phyloP scores from a whole-genome alignment of 2,888 invertebrate genomes.

The Idaea aversata region DNA sequence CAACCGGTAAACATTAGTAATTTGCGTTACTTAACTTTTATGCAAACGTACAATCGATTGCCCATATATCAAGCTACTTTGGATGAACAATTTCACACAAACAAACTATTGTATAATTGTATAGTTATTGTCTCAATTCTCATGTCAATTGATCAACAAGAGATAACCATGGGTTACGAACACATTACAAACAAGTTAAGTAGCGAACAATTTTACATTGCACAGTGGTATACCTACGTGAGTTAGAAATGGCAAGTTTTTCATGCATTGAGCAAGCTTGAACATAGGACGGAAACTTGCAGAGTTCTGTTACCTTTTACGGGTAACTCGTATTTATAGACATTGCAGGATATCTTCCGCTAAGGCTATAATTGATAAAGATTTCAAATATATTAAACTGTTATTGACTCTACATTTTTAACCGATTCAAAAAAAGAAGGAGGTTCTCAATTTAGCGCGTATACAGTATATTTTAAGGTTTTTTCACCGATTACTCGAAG shows the following conservation, averaged over 20 bases:
- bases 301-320: slow-evolving; percentile 54
- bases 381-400: too few relatives aligned
- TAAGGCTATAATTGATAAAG: too few relatives aligned
- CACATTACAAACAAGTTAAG: slow-evolving; percentile 9
- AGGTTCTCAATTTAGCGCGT: too few relatives aligned
- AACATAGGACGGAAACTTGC: slow-evolving; percentile 40
- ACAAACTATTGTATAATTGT: slow-evolving; percentile 14
- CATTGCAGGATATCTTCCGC: slow-evolving; percentile 13
- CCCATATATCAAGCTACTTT: slow-evolving; percentile 19
- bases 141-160: slow-evolving; percentile 25
- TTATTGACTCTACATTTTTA: too few relatives aligned
- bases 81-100: slow-evolving; percentile 24
- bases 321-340: slow-evolving; percentile 29
- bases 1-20: slow-evolving; percentile 4
- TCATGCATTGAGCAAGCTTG: slow-evolving; percentile 48
- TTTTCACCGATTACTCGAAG: neutral
- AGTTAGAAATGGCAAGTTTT: slow-evolving; percentile 54
- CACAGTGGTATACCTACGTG: slow-evolving; percentile 34
- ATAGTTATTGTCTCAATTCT: slow-evolving; percentile 24
- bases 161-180: slow-evolving; percentile 24
- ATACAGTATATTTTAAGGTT: too few relatives aligned
- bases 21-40: slow-evolving; percentile 5
- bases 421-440: too few relatives aligned
- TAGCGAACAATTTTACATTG: slow-evolving; percentile 35
- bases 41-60: slow-evolving; percentile 21